Evolutionary conservation across 2,888 invertebrate genomes (phyloP), one percentile per base, ranked within the genome.

Genomic region (Arrhopalites spinosus): DNA sequence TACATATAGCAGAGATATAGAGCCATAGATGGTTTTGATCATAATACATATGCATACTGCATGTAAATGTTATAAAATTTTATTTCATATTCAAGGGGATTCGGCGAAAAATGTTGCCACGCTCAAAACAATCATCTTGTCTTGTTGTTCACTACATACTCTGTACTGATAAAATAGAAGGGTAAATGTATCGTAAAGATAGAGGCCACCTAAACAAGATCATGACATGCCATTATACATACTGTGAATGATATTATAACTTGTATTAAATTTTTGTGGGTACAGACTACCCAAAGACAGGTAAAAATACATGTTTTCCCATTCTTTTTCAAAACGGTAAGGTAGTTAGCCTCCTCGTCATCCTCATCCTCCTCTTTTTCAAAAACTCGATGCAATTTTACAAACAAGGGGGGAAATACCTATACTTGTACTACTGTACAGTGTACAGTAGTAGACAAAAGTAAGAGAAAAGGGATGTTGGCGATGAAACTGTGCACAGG

Each of bases 201-300:
- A 59, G 59, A 59, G 59, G 59, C 59, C 23, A 59, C 2, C 23
- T 59, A 59, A 59, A 59, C 59, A 59, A 59, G 59, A 59, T 59
- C 59, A 59, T 59, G 59, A 11, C 1, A 59, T 36, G 36, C 36
- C 11, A 36, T 11, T 7, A 7, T 3, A 36, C 36, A 36, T 7
- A 7, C 3, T 59, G 20, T 59, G 23, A 2, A 59, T 2, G 8
- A 59, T 11, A 25, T 17, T 53, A 53, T 53, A 20, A 17, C 3
- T 53, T 20, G 53, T 36, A 11, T 36, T 36, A 7, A 36, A 36
- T 36, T 36, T 36, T 11, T 11, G 3, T 7, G 36, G 3, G 11
- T 3, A 36, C 36, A 36, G 36, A 7, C 36, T 36, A 3, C 36
- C 36, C 36, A n/a, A n/a, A n/a, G n/a, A n/a, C n/a, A n/a, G n/a